Evolutionary conservation across 2,888 invertebrate species (phyloP).

Genomic region (Trissoscelio sp.): DNA sequence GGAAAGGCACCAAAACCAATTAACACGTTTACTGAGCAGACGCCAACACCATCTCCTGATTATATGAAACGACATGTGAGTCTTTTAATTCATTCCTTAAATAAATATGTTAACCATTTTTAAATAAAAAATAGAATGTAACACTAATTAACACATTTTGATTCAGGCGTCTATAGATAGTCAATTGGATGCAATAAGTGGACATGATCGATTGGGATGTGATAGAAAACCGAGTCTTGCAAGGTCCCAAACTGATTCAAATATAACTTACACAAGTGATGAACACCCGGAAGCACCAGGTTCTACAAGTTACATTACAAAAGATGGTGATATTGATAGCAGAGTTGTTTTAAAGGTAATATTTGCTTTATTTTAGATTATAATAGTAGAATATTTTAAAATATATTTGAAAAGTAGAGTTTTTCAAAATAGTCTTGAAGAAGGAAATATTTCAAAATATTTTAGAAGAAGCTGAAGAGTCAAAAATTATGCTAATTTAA

Average conservation of each 20-base stretch:
- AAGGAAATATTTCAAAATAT: too few relatives aligned
- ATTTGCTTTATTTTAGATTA: background rate
- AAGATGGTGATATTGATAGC: conserved; percentile 96
- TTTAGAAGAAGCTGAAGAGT: too few relatives aligned
- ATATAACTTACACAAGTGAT: conserved; percentile 93
- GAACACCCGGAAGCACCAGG: conserved; percentile 95
- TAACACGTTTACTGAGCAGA: conserved; percentile 98
- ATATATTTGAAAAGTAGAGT: too few relatives aligned
- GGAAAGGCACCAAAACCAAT: conserved; percentile 94
- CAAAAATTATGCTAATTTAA: too few relatives aligned
- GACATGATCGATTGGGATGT: conserved; percentile 84
- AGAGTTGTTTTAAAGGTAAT: conserved; percentile 92
- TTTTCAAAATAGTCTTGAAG: too few relatives aligned
- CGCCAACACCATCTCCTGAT: conserved; percentile 95
- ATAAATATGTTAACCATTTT: too few relatives aligned
- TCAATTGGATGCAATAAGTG: conserved; percentile 90
- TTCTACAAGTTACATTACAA: conserved; percentile 95
- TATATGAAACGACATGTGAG: conserved; percentile 91
- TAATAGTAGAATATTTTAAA: too few relatives aligned
- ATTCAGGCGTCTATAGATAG: conserved; percentile 95
- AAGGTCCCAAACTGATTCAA: conserved; percentile 95
- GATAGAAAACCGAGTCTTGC: conserved; percentile 90
- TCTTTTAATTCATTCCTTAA: too few relatives aligned
- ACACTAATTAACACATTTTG: too few relatives aligned
- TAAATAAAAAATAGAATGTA: too few relatives aligned